Evolutionary conservation across 2,888 invertebrate species (phyloP).

Genomic region (Zygothrica quintamaculata): DNA sequence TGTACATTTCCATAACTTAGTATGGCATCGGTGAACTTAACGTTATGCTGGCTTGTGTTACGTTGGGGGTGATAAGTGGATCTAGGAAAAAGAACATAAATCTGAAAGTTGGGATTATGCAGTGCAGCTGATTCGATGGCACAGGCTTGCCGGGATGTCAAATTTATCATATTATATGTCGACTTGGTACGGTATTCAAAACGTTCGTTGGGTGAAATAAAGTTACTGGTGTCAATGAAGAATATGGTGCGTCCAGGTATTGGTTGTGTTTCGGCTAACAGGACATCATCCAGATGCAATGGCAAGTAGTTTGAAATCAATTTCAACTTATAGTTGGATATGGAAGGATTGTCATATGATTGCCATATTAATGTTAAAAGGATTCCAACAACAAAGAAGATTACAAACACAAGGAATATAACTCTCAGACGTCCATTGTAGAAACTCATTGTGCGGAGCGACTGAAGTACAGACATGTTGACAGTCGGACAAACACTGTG

Average conservation of each 20-base stretch:
- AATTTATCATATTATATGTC: conserved; percentile 21
- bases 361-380: too few relatives aligned
- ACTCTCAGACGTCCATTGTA: too few relatives aligned
- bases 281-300: conserved; percentile 66
- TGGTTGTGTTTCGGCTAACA: conserved; percentile 69
- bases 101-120: conserved; percentile 73
- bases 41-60: conserved; percentile 18
- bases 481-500: too few relatives aligned
- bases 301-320: too few relatives aligned
- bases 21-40: conserved; percentile 62
- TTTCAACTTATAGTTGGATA: too few relatives aligned
- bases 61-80: conserved; percentile 60
- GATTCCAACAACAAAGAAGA: too few relatives aligned
- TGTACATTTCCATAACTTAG: conserved; percentile 78
- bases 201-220: conserved; percentile 14
- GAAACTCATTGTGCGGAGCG: too few relatives aligned
- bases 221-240: conserved; percentile 78
- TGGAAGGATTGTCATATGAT: too few relatives aligned
- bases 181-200: neutral
- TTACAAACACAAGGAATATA: too few relatives aligned
- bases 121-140: conserved; percentile 82
- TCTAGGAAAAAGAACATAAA: conserved; percentile 80
- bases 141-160: conserved; percentile 80
- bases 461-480: too few relatives aligned
- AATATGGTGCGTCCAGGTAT: conserved; percentile 78